Conservation (phyloP, 2,888 invertebrate genomes). For the Parnassius orleans region DNA sequence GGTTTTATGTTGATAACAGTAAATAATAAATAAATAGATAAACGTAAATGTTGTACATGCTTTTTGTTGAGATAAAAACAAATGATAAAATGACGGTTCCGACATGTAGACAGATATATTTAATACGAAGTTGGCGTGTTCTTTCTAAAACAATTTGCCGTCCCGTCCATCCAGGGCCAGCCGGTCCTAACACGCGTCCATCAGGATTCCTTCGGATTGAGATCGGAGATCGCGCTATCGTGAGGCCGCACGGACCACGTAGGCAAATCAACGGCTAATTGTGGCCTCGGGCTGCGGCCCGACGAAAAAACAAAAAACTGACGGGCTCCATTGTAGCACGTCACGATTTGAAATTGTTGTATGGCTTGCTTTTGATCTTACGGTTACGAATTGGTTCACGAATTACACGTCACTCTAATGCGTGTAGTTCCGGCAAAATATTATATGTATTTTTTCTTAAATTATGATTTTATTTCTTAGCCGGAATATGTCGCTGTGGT, state of each 20-base stretch:
- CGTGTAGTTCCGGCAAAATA: too few species aligned
- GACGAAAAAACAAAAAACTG: conserved; percentile 39
- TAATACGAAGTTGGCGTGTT: conserved; percentile 16
- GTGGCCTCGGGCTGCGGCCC: conserved; percentile 46
- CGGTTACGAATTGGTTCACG: conserved; percentile 6
- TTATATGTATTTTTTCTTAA: too few species aligned
- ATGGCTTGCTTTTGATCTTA: conserved; percentile 1
- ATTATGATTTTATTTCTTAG: too few species aligned
- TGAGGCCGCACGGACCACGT: conserved; percentile 35
- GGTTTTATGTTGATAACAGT: too few species aligned
- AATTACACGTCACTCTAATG: neutral
- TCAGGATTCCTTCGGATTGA: conserved; percentile 8
- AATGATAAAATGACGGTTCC: too few species aligned
- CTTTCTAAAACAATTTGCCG: conserved; percentile 18
- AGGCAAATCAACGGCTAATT: conserved; percentile 68
- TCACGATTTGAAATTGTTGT: conserved; percentile 32
- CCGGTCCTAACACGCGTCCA: conserved; percentile 7
- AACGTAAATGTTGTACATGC: too few species aligned
- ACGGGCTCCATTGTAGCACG: conserved; percentile 40
- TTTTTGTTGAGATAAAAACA: too few species aligned
- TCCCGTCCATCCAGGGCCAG: conserved; percentile 14
- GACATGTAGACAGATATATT: neutral
- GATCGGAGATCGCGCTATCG: conserved; percentile 26
- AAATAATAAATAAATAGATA: too few species aligned
- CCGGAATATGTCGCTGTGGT: too few species aligned